Evolutionary conservation across 92 coral and sea anemone genomes (phyloP).

Genomic region (Montipora capitata): DNA sequence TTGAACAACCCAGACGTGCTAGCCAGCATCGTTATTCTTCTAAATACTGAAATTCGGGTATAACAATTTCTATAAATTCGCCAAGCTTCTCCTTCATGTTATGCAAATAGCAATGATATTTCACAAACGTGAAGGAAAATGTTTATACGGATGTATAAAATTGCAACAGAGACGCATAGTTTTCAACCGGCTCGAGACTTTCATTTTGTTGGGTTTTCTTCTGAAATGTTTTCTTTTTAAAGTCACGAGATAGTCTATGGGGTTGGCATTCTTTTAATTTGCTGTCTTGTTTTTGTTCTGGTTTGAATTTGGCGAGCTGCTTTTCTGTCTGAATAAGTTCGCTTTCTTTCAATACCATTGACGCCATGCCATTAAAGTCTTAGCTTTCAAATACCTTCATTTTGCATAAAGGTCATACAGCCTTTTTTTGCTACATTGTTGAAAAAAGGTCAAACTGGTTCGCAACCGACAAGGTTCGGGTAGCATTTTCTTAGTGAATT

Average conservation of each 20-base stretch:
- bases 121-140: too few species aligned
- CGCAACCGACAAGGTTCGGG: too few species aligned
- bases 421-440: too few species aligned
- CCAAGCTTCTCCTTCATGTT: background rate
- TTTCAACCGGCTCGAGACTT: background rate
- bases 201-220: conserved; percentile 9
- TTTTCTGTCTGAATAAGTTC: background rate
- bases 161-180: background rate
- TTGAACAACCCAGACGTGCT: background rate
- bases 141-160: too few species aligned
- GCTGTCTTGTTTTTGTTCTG: too few species aligned
- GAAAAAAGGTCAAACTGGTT: too few species aligned
- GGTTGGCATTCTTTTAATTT: background rate
- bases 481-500: too few species aligned
- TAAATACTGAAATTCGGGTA: background rate
- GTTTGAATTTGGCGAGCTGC: background rate
- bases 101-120: background rate
- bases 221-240: background rate
- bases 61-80: background rate
- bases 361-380: too few species aligned
- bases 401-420: too few species aligned
- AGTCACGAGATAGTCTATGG: background rate
- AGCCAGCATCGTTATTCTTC: background rate
- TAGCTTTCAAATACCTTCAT: too few species aligned
- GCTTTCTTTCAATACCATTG: too few species aligned